Conservation (phyloP, 2,888 invertebrate species). For the Andrena trimmerana region DNA sequence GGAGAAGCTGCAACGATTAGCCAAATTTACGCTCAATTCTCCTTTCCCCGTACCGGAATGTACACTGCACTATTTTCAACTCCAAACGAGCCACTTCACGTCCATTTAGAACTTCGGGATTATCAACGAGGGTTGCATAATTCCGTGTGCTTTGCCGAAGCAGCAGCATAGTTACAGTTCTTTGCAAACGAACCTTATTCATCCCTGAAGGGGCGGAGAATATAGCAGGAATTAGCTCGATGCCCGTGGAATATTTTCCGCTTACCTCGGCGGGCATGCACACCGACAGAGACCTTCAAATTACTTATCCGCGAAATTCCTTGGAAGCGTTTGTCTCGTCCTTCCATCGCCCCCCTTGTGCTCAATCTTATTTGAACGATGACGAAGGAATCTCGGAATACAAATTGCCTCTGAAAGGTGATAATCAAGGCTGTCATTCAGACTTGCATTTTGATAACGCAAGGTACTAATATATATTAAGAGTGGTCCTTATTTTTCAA, state of each 20-base stretch:
- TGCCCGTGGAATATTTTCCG: conserved; percentile 39
- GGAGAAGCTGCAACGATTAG: not conserved
- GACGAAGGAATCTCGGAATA: conserved; percentile 11
- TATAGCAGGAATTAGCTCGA: conserved; percentile 67
- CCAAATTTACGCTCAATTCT: not conserved
- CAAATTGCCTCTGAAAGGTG: not conserved
- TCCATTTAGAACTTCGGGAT: conserved; percentile 39
- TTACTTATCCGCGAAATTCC: conserved; percentile 49
- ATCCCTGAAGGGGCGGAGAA: conserved; percentile 52
- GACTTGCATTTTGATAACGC: not conserved
- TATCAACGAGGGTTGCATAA: conserved; percentile 38
- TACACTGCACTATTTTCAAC: conserved; percentile 5
- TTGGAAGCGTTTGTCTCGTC: conserved; percentile 7
- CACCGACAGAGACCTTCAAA: conserved; percentile 27
- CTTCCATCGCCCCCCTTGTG: not conserved
- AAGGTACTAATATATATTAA: too few relatives aligned
- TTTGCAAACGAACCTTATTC: conserved; percentile 74
- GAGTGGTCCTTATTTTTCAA: too few relatives aligned
- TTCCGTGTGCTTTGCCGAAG: conserved; percentile 5
- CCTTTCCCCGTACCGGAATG: not conserved
- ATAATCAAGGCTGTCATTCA: conserved; percentile 37
- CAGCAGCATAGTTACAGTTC: conserved; percentile 44
- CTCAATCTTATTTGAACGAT: not conserved
- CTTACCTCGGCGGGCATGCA: conserved; percentile 7
- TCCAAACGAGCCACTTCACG: conserved; percentile 20